Percentiles rank a stretch among this genome's conserved stretches.
These are phyloP conservation scores for Aphrocallistes beatrix DNA, from an alignment of 37 sponge, comb jelly and placozoan genomes.

Conservation along the genomic window DNA sequence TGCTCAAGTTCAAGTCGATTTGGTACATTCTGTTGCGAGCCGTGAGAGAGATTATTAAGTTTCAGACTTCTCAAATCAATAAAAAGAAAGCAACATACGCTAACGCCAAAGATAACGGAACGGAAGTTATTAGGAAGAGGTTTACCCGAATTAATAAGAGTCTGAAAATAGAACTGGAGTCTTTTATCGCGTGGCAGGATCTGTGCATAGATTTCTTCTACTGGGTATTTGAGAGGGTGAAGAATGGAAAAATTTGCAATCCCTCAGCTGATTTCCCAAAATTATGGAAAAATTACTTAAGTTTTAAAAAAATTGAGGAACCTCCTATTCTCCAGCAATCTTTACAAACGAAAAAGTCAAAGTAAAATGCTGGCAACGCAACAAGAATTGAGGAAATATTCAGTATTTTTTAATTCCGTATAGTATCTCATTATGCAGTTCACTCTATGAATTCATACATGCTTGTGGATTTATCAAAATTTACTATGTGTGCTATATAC, in stretches of 20 bases:
- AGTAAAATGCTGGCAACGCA: too few species aligned
- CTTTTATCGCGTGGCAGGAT: background rate
- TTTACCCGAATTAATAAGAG: background rate
- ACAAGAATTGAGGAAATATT: too few species aligned
- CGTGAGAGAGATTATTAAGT: background rate
- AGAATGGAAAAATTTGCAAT: background rate
- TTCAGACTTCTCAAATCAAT: background rate
- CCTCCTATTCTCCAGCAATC: too few species aligned
- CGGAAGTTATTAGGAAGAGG: background rate
- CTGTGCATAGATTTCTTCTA: background rate
- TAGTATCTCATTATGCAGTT: too few species aligned
- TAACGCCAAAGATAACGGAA: background rate
- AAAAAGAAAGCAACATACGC: background rate
- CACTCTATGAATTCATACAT: too few species aligned
- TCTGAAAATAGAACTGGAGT: background rate
- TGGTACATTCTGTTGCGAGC: constrained; percentile 14
- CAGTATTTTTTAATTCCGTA: too few species aligned
- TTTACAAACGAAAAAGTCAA: too few species aligned
- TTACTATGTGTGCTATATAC: too few species aligned
- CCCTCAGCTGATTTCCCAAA: too few species aligned
- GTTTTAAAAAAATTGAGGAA: too few species aligned
- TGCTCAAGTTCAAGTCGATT: background rate
- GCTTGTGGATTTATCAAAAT: too few species aligned
- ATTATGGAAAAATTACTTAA: too few species aligned
- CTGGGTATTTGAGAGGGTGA: background rate